Conservation (phyloP, 2,888 invertebrate species). For the Andrena dorsata region DNA sequence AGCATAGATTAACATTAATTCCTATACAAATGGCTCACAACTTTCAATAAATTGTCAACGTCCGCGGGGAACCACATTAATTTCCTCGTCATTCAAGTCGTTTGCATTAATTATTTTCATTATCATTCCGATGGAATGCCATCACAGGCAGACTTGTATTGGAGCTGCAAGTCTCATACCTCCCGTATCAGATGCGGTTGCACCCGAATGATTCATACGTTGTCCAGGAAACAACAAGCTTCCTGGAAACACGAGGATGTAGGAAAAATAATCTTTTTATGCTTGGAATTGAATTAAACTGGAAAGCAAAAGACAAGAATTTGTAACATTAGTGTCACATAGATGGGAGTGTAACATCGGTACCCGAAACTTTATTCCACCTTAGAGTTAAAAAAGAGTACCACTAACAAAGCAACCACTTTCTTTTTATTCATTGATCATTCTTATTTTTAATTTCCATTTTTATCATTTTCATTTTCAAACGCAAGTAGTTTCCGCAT, state of each 20-base stretch:
- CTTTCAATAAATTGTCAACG: constrained; percentile 43
- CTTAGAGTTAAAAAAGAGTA: too few species aligned
- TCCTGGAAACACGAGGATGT: not conserved
- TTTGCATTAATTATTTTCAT: constrained; percentile 26
- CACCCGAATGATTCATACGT: too few species aligned
- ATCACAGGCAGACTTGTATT: not conserved
- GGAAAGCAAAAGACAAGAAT: too few species aligned
- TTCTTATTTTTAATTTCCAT: too few species aligned
- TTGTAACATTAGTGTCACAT: too few species aligned
- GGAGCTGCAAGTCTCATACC: not conserved
- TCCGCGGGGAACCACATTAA: constrained; percentile 17
- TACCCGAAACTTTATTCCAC: too few species aligned
- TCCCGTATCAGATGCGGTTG: not conserved
- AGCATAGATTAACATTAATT: constrained; percentile 39
- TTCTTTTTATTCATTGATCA: too few species aligned
- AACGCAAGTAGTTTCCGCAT: too few species aligned
- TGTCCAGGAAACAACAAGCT: not conserved
- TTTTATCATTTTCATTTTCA: too few species aligned
- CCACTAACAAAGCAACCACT: too few species aligned
- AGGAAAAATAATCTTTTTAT: constrained; percentile 16
- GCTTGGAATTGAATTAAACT: too few species aligned
- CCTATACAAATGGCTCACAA: constrained; percentile 10
- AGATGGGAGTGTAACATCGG: too few species aligned
- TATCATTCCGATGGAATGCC: not conserved
- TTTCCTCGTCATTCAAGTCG: constrained; percentile 15